Conservation (phyloP, 2,797 vertebrate genomes). For the Arctocebus calabarensis region DNA sequence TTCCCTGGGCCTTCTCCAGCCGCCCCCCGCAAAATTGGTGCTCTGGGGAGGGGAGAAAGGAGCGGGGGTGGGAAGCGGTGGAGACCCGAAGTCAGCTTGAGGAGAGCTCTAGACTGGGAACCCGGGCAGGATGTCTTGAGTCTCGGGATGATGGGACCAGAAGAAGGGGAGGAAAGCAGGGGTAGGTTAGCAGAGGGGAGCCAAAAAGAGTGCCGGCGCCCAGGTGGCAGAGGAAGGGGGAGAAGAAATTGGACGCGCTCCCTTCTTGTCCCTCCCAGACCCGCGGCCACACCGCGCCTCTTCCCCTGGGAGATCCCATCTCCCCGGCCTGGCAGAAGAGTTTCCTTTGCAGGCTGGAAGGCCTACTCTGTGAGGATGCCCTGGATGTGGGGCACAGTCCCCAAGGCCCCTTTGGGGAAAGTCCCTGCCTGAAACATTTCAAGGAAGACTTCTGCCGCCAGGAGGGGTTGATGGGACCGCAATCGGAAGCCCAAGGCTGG, state of each 20-base stretch:
- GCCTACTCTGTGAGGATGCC: slow-evolving; percentile 12
- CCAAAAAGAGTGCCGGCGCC: background rate
- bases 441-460: slow-evolving; percentile 66
- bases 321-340: slow-evolving; percentile 62
- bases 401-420: background rate
- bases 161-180: background rate
- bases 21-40: slow-evolving; percentile 93
- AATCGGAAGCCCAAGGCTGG: slow-evolving; percentile 78
- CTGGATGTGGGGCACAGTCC: slow-evolving; percentile 18
- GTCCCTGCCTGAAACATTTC: slow-evolving; percentile 52
- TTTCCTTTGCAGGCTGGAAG: slow-evolving; percentile 4
- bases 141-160: slow-evolving; percentile 9
- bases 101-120: slow-evolving; percentile 18
- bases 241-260: slow-evolving; percentile 36
- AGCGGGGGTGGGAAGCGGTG: slow-evolving; percentile 50
- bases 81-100: slow-evolving; percentile 66
- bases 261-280: slow-evolving; percentile 72
- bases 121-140: slow-evolving; percentile 29
- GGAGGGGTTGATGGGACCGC: slow-evolving; percentile 79
- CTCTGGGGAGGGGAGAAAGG: slow-evolving; percentile 85
- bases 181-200: slow-evolving; percentile 52
- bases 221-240: slow-evolving; percentile 15
- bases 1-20: slow-evolving; percentile 93
- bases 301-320: slow-evolving; percentile 81
- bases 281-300: slow-evolving; percentile 63